phyloP scores from a whole-genome alignment of 2,113 vertebrate genomes.

The Chaetops frenatus region DNA sequence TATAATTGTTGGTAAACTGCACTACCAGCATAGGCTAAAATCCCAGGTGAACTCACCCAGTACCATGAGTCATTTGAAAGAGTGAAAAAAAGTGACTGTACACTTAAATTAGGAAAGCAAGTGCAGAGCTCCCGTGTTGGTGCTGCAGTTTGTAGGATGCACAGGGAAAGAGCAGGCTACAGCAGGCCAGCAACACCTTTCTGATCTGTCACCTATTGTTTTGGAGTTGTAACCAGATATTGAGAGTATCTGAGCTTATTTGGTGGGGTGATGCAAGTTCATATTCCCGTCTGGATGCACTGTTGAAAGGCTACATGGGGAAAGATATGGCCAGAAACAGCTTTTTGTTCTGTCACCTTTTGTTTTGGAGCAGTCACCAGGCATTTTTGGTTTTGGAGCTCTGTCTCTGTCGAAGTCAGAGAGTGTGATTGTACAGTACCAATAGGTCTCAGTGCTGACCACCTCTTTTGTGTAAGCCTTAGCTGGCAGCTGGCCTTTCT shows the following conservation, averaged over 20 bases:
- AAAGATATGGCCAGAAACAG: neutral
- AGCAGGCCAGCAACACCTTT: neutral
- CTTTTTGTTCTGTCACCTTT: neutral
- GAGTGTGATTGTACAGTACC: neutral
- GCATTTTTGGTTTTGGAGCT: neutral
- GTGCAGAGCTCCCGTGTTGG: too few species aligned
- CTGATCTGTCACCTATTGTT: neutral
- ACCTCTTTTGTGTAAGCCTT: neutral
- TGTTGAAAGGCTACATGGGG: neutral
- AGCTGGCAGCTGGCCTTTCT: neutral
- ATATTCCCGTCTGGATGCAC: neutral
- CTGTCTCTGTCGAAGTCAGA: neutral
- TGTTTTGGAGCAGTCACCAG: neutral
- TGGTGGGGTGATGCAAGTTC: neutral
- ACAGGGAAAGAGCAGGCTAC: neutral
- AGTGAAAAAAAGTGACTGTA: neutral
- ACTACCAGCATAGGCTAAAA: too few species aligned
- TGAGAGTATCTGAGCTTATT: neutral
- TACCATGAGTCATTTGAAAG: fast-evolving
- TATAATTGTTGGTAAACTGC: too few species aligned
- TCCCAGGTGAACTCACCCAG: neutral
- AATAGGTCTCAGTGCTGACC: neutral
- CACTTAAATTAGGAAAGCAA: neutral
- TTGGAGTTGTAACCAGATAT: neutral
- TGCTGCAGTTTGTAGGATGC: neutral